Evolutionary conservation across 2,888 invertebrate species (phyloP), one percentile per base, ranked within the genome.

Genomic region (Dorcus hopei): DNA sequence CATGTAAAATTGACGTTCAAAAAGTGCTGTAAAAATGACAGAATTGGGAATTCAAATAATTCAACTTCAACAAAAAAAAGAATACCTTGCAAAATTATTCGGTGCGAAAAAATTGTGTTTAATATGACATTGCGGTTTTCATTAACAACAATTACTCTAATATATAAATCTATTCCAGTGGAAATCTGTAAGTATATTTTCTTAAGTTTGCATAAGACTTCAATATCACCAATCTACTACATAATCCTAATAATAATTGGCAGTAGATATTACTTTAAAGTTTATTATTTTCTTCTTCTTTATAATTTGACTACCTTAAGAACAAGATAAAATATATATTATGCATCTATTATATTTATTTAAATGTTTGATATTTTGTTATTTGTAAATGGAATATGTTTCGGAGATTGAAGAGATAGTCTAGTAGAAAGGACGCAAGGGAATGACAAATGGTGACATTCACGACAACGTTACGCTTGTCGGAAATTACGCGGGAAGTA

Each of bases 221-320:
- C 71, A 74, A 72, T 79, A 78, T 78, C 78, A 78, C 78, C 77
- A 76, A 73, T 76, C 77, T 77, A 78, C 76, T 76, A 63, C 59
- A 61, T 61, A 63, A 61, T 61, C 63, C 64, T 68, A 65, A 64
- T 57, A 67, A 64, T 75, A 75, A 74, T 76, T 77, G 77, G 77
- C 77, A 77, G 77, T 77, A 76, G 73, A 74, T 74, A 73, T 74
- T 73, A 70, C 69, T 68, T 14, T 42, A 8, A 42, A 14, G 7
- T 42, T 42, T 16, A 42, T 42, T 16, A 16, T 8, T 11, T 14
- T 16, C 42, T 42, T 42, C 11, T 11, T 42, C 9, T 33, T 19
- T 45, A 9, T 45, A 45, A 45, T 45, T 45, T 45, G 19, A n/a
- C 9, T 45, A 16, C 3, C 45, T 45, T 19, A 9, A 9, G 11